Percentiles rank a stretch among this genome's conserved stretches.
phyloP scores from a whole-genome alignment of 2,888 invertebrate species.

The Alviniconcha strummeri region DNA sequence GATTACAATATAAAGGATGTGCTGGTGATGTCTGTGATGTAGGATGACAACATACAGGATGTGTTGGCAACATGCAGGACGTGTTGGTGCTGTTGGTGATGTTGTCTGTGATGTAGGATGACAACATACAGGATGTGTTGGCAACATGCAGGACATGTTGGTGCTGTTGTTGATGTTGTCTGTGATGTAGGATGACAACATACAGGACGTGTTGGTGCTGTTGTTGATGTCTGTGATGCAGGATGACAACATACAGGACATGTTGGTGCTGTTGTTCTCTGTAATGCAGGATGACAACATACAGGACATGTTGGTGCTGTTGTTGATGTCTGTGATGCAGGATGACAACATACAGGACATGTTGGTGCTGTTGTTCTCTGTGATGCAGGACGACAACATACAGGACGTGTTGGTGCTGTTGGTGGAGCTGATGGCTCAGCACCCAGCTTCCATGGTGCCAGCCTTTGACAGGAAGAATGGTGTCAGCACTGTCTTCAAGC shows the following conservation, averaged over 20 bases:
- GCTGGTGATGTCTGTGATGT: slow-evolving; percentile 90
- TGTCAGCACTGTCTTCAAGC: slow-evolving; percentile 96
- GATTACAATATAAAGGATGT: slow-evolving; percentile 97
- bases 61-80: too few relatives aligned
- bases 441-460: slow-evolving; percentile 99
- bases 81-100: slow-evolving; percentile 97
- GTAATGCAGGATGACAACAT: too few relatives aligned
- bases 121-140: too few relatives aligned
- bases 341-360: slow-evolving; percentile 98
- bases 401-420: slow-evolving; percentile 98
- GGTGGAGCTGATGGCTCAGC: slow-evolving; percentile 97
- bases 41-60: too few relatives aligned
- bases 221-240: too few relatives aligned
- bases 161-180: too few relatives aligned
- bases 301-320: too few relatives aligned
- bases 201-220: too few relatives aligned
- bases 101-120: too few relatives aligned
- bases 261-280: too few relatives aligned
- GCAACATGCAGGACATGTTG: too few relatives aligned
- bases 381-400: slow-evolving; percentile 91
- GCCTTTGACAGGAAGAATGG: slow-evolving; percentile 98
- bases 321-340: slow-evolving; percentile 72
- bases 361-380: not conserved
- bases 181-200: too few relatives aligned
- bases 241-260: slow-evolving; percentile 98